Evolutionary conservation across 2,797 vertebrate species (phyloP).

Genomic region (Sternotherus odoratus): DNA sequence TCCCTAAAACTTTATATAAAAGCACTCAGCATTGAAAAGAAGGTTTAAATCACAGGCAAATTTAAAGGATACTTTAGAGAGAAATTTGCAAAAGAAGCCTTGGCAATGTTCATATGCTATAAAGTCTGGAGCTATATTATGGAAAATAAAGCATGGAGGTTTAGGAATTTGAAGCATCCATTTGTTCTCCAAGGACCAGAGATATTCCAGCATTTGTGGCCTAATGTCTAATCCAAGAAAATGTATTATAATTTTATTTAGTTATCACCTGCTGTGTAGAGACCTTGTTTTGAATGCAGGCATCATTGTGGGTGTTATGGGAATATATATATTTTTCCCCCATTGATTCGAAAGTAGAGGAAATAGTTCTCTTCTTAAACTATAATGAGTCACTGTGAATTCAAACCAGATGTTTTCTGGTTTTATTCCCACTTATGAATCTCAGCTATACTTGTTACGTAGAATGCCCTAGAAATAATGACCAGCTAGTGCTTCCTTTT

Average conservation of each 20-base stretch:
- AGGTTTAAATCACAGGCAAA: background rate
- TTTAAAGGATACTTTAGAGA: background rate
- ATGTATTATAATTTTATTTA: constrained; percentile 64
- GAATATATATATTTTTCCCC: constrained; percentile 59
- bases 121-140: background rate
- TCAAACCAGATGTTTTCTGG: constrained; percentile 81
- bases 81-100: background rate
- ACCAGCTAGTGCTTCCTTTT: constrained; percentile 81
- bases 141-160: constrained; percentile 10
- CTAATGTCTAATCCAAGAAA: constrained; percentile 53
- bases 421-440: constrained; percentile 75
- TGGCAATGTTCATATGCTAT: background rate
- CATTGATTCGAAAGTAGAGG: constrained; percentile 50
- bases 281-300: constrained; percentile 61
- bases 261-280: constrained; percentile 68
- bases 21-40: background rate
- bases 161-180: constrained; percentile 31
- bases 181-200: constrained; percentile 29
- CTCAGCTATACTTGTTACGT: constrained; percentile 60
- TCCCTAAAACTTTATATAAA: background rate
- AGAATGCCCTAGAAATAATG: constrained; percentile 82
- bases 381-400: constrained; percentile 79
- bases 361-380: constrained; percentile 80
- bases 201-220: constrained; percentile 19
- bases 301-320: constrained; percentile 48